Evolutionary conservation across 2,888 invertebrate genomes (phyloP).

Genomic region (Aelia acuminata): DNA sequence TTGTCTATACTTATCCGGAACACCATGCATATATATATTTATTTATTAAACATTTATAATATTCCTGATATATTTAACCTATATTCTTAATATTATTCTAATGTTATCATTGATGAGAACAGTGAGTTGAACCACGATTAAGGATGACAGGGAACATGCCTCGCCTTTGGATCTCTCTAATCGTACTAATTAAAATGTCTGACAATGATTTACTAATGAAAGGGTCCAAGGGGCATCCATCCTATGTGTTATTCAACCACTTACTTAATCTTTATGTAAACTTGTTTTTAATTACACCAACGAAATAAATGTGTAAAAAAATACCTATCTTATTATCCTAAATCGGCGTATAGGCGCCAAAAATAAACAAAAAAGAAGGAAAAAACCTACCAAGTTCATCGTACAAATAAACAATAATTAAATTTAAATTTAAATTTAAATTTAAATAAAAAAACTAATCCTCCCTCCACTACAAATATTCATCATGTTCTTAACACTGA

Average conservation of each 20-base stretch:
- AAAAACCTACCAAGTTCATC: no score
- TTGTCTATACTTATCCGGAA: no score
- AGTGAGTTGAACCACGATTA: background rate
- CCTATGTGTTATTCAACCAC: background rate
- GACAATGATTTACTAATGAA: constrained; percentile 11
- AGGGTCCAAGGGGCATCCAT: background rate
- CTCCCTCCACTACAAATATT: no score
- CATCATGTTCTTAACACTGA: no score
- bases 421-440: no score
- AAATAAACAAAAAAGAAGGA: no score
- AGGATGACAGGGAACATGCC: background rate
- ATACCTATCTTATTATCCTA: background rate
- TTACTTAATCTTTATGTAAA: background rate
- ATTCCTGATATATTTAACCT: no score
- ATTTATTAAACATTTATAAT: no score
- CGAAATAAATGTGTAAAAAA: background rate
- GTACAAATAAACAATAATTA: no score
- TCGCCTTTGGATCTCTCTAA: background rate
- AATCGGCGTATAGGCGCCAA: no score
- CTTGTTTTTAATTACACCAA: background rate
- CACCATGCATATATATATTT: no score
- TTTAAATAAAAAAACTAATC: no score
- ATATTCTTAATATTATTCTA: background rate
- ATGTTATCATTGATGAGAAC: background rate
- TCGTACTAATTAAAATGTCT: constrained; percentile 1